These are phyloP conservation scores for Willowsia nigromaculata DNA, from an alignment of 2,888 invertebrate genomes.

Conservation along the genomic window DNA sequence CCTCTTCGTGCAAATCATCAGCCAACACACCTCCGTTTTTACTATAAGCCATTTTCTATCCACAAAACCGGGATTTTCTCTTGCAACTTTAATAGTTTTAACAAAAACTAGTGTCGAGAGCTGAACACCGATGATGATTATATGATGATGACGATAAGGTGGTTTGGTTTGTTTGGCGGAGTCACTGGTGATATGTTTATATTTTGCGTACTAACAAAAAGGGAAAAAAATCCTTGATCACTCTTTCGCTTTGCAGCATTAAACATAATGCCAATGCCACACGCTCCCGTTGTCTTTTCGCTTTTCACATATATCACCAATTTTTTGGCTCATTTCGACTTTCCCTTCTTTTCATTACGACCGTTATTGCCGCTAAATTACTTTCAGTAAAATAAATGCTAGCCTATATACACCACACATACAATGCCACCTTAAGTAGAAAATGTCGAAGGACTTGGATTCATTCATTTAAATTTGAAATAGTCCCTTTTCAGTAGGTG, in stretches of 20 bases:
- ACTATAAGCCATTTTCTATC: conserved; percentile 1
- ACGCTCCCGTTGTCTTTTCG: too few species aligned
- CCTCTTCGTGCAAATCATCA: conserved; percentile 18
- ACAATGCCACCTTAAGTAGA: neutral
- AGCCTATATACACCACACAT: neutral
- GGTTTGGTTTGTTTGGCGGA: neutral
- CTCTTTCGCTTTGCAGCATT: neutral
- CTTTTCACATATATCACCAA: conserved; percentile 52
- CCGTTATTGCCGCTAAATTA: neutral
- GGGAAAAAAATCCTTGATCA: neutral
- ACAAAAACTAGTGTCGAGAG: neutral
- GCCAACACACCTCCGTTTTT: conserved; percentile 1
- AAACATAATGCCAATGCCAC: neutral
- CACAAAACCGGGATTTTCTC: conserved; percentile 33
- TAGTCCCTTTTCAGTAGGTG: neutral
- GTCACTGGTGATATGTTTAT: neutral
- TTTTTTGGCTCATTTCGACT: conserved; percentile 48
- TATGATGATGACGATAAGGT: neutral
- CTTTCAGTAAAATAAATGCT: conserved; percentile 21
- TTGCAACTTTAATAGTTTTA: conserved; percentile 39
- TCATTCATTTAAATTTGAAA: conserved; percentile 44
- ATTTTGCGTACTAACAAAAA: neutral
- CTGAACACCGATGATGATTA: neutral
- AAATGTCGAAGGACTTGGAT: neutral
- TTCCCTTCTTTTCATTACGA: conserved; percentile 15